Percentiles rank a stretch among this genome's conserved stretches.
These are phyloP conservation scores for Erythrolamprus reginae DNA, from an alignment of 2,113 vertebrate species.

Conservation along the genomic window DNA sequence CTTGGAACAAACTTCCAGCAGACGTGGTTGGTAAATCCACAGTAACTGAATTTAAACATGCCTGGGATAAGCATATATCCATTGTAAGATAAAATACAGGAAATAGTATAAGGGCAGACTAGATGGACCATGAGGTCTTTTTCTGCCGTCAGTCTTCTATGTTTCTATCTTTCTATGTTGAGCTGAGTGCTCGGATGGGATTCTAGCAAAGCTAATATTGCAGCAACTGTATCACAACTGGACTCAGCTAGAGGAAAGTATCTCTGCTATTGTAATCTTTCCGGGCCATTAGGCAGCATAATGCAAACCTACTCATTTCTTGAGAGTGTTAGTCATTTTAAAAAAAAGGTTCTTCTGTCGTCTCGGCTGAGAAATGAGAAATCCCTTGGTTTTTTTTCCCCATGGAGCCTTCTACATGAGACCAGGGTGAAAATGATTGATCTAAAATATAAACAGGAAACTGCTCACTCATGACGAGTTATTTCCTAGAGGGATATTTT, in stretches of 20 bases:
- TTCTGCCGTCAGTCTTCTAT: too few species aligned
- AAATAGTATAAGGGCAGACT: too few species aligned
- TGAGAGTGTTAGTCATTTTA: constrained; percentile 50
- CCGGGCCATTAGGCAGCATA: constrained; percentile 47
- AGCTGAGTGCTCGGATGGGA: too few species aligned
- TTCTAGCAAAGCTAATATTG: constrained; percentile 36
- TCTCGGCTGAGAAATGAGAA: not conserved
- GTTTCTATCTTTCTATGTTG: too few species aligned
- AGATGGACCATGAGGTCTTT: too few species aligned
- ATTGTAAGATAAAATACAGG: too few species aligned
- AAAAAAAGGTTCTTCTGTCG: constrained; percentile 30
- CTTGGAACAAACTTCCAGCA: too few species aligned
- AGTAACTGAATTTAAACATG: too few species aligned
- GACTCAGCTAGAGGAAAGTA: constrained; percentile 55
- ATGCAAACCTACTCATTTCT: constrained; percentile 50
- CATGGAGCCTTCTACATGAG: constrained; percentile 44
- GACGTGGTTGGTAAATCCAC: too few species aligned
- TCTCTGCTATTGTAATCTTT: constrained; percentile 45
- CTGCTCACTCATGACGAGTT: constrained; percentile 34
- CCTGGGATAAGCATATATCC: too few species aligned
- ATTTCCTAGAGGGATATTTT: constrained; percentile 47
- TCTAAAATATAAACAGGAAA: constrained; percentile 49
- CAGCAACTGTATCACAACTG: constrained; percentile 51
- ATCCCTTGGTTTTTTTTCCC: constrained; percentile 42
- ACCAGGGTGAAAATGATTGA: constrained; percentile 48